Conservation (phyloP, 2,888 invertebrate genomes). For the Germaria angustata region DNA sequence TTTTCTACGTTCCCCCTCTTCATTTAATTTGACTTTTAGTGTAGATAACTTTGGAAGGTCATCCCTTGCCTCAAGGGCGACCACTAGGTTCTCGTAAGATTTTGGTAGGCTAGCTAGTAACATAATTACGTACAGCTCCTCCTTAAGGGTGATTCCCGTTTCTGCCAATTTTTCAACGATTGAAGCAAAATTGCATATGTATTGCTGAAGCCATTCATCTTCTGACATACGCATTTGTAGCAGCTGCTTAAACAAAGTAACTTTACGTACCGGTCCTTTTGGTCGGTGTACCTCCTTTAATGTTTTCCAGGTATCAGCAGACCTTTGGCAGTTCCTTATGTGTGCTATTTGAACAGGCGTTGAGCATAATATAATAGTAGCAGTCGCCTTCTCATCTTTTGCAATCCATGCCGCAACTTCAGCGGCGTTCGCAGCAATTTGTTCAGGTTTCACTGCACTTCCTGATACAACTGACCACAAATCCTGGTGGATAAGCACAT, state of each 20-base stretch:
- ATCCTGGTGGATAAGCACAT: constrained; percentile 6
- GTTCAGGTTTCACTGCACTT: too few relatives aligned
- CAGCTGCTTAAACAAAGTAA: constrained; percentile 45
- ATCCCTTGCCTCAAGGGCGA: constrained; percentile 8
- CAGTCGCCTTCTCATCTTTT: constrained; percentile 16
- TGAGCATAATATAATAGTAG: constrained; percentile 12
- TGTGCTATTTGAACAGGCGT: constrained; percentile 36
- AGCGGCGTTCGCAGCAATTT: too few relatives aligned
- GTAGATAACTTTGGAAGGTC: not conserved
- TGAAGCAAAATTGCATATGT: constrained; percentile 1
- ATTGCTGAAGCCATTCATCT: not conserved
- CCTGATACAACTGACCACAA: not conserved
- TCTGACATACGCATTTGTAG: constrained; percentile 17
- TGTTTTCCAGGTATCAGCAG: constrained; percentile 41
- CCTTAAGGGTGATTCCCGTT: constrained; percentile 39
- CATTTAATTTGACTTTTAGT: constrained; percentile 51
- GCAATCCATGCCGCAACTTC: too few relatives aligned
- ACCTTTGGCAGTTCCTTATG: constrained; percentile 32
- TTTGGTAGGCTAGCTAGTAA: not conserved
- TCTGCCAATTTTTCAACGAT: constrained; percentile 43
- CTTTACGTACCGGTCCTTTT: constrained; percentile 53
- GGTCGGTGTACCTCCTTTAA: constrained; percentile 49
- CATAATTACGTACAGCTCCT: constrained; percentile 35
- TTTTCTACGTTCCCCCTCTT: constrained; percentile 59
- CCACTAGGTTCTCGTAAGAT: not conserved